phyloP scores from a whole-genome alignment of 2,888 invertebrate genomes.

The Agriopis aurantiaria region DNA sequence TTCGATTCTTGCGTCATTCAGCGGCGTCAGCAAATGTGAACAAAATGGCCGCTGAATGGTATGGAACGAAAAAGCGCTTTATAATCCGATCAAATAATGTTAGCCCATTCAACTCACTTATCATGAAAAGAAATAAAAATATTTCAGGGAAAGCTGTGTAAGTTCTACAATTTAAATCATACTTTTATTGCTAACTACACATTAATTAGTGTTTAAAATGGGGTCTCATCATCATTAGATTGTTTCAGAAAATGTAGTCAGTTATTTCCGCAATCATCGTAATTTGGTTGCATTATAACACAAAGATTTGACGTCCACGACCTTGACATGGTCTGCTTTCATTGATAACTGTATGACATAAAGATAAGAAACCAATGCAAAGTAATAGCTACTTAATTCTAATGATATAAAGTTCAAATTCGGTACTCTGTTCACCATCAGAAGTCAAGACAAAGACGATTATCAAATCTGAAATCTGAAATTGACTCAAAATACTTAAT shows the following conservation, averaged over 20 bases:
- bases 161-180: neutral
- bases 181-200: neutral
- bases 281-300: slow-evolving; percentile 49
- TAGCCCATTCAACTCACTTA: slow-evolving; percentile 14
- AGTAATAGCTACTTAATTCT: slow-evolving; percentile 2
- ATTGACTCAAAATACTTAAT: neutral
- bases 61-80: slow-evolving; percentile 79
- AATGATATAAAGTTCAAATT: slow-evolving; percentile 6
- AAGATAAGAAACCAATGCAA: slow-evolving; percentile 30
- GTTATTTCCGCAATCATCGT: slow-evolving; percentile 12
- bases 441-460: too few relatives aligned
- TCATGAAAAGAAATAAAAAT: neutral
- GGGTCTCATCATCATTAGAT: neutral
- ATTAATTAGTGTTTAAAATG: neutral
- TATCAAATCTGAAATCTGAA: neutral
- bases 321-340: slow-evolving; percentile 41
- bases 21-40: slow-evolving; percentile 60
- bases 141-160: neutral
- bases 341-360: slow-evolving; percentile 45
- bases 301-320: slow-evolving; percentile 56
- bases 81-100: slow-evolving; percentile 64
- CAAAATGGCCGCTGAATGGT: slow-evolving; percentile 83
- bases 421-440: neutral
- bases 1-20: slow-evolving; percentile 76
- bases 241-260: too few relatives aligned